Conservation (phyloP, 2,797 vertebrate genomes). For the Siniperca obscura region DNA sequence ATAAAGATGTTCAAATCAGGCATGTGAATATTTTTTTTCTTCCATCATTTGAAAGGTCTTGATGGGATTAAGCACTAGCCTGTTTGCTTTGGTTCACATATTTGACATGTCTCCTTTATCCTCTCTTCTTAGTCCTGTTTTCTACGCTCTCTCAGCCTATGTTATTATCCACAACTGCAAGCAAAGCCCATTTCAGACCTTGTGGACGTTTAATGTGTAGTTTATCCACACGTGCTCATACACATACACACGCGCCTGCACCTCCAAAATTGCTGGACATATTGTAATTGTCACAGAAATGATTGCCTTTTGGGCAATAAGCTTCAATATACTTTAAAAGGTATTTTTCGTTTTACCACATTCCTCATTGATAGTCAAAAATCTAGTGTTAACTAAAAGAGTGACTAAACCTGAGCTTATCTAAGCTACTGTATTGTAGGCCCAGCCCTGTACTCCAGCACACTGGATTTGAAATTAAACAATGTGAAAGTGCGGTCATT, state of each 20-base stretch:
- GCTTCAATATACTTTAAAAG: no score
- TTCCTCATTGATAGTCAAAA: background rate
- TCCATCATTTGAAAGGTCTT: constrained; percentile 50
- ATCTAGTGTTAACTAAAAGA: background rate
- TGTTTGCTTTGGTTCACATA: constrained; percentile 60
- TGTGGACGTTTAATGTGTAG: constrained; percentile 21
- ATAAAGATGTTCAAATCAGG: constrained; percentile 29
- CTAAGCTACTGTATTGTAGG: background rate
- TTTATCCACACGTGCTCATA: constrained; percentile 7
- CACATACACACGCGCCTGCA: background rate
- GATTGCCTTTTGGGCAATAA: background rate
- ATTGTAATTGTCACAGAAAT: no score
- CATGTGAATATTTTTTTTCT: constrained; percentile 6
- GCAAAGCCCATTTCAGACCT: constrained; percentile 52
- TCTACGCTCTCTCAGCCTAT: constrained; percentile 37
- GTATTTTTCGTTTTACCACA: background rate
- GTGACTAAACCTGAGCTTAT: background rate
- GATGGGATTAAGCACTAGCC: constrained; percentile 55
- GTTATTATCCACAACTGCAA: constrained; percentile 35
- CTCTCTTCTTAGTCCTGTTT: constrained; percentile 51
- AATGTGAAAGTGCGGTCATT: background rate
- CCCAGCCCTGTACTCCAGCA: background rate
- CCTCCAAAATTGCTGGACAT: no score
- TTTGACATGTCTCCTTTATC: constrained; percentile 58
- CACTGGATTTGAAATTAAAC: background rate